Evolutionary conservation across 2,113 vertebrate species (phyloP).

Genomic region (Upupa epops): DNA sequence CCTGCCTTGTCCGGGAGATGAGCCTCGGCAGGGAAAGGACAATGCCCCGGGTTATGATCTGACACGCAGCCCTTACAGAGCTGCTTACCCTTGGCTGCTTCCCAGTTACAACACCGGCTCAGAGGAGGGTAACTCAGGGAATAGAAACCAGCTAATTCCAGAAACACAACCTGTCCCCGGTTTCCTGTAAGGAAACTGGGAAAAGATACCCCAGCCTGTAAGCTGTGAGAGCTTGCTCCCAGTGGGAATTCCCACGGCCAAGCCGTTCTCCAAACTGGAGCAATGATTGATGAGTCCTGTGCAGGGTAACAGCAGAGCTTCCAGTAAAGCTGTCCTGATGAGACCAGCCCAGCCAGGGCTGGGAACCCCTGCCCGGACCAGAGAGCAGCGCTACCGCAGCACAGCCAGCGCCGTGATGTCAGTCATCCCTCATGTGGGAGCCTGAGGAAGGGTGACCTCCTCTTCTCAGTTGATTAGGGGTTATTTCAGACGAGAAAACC

Average conservation of each 20-base stretch:
- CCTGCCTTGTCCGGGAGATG: fast-evolving
- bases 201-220: not conserved
- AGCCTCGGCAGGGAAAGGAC: fast-evolving
- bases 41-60: not conserved
- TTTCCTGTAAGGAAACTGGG: not conserved
- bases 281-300: not conserved
- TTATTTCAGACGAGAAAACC: constrained; percentile 7
- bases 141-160: not conserved
- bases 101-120: not conserved
- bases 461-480: constrained; percentile 1
- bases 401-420: no score
- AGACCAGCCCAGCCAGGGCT: not conserved
- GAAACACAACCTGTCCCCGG: not conserved
- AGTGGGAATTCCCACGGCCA: constrained; percentile 5
- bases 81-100: not conserved
- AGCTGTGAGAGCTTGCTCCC: not conserved
- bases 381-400: no score
- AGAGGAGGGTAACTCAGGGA: not conserved
- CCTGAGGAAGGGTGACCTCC: constrained; percentile 42
- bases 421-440: not conserved
- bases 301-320: not conserved
- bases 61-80: not conserved
- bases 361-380: not conserved
- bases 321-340: constrained; percentile 6
- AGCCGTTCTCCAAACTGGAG: not conserved